Evolutionary conservation across 2,797 vertebrate genomes (phyloP).

Genomic region (Forpus xanthops): DNA sequence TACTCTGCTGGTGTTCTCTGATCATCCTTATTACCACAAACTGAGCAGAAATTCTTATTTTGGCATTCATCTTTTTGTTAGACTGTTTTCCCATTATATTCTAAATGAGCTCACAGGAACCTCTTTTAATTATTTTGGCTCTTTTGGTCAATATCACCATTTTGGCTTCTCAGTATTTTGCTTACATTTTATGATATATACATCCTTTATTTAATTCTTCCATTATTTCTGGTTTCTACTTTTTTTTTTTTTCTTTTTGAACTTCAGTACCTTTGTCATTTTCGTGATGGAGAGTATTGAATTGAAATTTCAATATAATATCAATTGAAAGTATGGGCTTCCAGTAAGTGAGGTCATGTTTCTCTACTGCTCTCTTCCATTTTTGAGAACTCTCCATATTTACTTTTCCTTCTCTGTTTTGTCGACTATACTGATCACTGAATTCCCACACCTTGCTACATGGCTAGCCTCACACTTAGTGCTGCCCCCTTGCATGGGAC

Average conservation of each 20-base stretch:
- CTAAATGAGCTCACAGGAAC: neutral
- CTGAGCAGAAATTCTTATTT: neutral
- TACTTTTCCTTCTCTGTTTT: neutral
- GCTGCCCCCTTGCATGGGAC: neutral
- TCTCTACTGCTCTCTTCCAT: neutral
- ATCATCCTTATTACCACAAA: neutral
- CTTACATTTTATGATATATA: neutral
- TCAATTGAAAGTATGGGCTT: neutral
- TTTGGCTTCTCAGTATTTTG: neutral
- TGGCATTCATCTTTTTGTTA: neutral
- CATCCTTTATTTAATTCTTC: neutral
- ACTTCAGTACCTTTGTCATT: neutral
- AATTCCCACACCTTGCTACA: neutral
- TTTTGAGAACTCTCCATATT: neutral
- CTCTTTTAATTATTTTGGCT: neutral
- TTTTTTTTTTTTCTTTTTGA: too few species aligned
- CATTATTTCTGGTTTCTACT: neutral
- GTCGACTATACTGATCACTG: neutral
- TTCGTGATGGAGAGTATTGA: neutral
- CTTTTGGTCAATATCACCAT: neutral
- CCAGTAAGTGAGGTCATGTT: neutral
- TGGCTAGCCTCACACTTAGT: neutral
- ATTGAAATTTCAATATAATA: neutral
- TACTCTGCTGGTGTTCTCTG: neutral
- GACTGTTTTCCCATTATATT: neutral